Evolutionary conservation across 2,888 invertebrate genomes (phyloP), one percentile per base, ranked within the genome.

Genomic region (Ferrisia virgata): DNA sequence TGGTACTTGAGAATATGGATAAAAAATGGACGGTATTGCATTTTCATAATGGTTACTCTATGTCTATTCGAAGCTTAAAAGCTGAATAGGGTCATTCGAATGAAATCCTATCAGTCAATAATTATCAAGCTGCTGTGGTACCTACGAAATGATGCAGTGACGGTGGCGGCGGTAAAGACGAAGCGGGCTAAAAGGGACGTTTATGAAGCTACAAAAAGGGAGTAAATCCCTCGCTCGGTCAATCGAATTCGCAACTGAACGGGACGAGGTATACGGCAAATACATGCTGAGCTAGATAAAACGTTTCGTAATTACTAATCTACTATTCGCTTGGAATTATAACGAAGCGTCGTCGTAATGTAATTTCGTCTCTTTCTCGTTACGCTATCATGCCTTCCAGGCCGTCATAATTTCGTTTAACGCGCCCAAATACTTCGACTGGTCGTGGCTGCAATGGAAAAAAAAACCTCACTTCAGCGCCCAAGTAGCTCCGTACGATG

Each of bases 231-330:
- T 72, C 72, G 72, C 36, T 72, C 72, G 72, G 72, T 72, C 72
- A 72, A 72, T 72, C 33, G 72, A 72, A 72, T 72, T 72, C 72
- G n/a, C 72, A 36, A 36, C 33, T 15, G 1, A 22, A 72, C 33
- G 47, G 47, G 18, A 6, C 47, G 33, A 31, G 72, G 72, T 31
- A 31, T 47, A 18, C 33, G 47, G 25, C 40, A 47, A 47, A 79
- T 79, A 43, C 79, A 82, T 36, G 82, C 82, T 82, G 82, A 82
- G 82, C 82, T 69, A 82, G 82, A 82, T 82, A 69, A 82, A 82
- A 82, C 69, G 82, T 82, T 82, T 82, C 58, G 82, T 82, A 82
- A 82, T 82, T 69, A 69, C 58, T 82, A 82, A 82, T 82, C 82
- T 82, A 58, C 82, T 82, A 82, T 82, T 82, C 82, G 82, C 36